Percentiles rank a stretch among this genome's conserved stretches.
Evolutionary conservation across 2,113 vertebrate species (phyloP).

Genomic region (Leucosticte australis): DNA sequence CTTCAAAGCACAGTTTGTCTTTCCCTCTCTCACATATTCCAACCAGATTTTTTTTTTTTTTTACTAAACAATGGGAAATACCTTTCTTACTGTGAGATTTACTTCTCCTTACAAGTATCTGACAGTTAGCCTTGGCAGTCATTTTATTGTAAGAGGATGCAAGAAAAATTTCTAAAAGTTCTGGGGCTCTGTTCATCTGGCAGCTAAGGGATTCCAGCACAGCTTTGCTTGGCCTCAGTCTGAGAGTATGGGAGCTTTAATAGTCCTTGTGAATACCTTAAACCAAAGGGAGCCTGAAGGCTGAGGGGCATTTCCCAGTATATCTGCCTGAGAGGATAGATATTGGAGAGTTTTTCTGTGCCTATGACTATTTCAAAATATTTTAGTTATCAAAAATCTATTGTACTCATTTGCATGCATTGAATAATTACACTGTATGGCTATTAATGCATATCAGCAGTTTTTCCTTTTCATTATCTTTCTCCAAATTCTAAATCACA

Average conservation of each 20-base stretch:
- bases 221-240: background rate
- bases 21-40: background rate
- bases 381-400: background rate
- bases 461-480: background rate
- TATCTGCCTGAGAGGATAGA: background rate
- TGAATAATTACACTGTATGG: background rate
- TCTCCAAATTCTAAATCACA: background rate
- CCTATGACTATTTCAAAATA: background rate
- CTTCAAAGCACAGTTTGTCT: conserved; percentile 1
- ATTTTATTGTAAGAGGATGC: background rate
- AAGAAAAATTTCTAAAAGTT: conserved; percentile 4
- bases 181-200: conserved; percentile 16
- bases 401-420: background rate
- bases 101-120: conserved; percentile 35
- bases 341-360: background rate
- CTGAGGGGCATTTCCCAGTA: background rate
- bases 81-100: conserved; percentile 52
- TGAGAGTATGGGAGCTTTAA: background rate
- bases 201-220: conserved; percentile 16
- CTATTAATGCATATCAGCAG: background rate
- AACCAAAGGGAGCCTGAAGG: background rate
- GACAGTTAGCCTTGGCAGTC: conserved; percentile 35
- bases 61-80: conserved; percentile 49
- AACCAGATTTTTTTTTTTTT: background rate
- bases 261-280: background rate